phyloP scores from a whole-genome alignment of 1,140 invertebrate species.

The Acyrthosiphon pisum region DNA sequence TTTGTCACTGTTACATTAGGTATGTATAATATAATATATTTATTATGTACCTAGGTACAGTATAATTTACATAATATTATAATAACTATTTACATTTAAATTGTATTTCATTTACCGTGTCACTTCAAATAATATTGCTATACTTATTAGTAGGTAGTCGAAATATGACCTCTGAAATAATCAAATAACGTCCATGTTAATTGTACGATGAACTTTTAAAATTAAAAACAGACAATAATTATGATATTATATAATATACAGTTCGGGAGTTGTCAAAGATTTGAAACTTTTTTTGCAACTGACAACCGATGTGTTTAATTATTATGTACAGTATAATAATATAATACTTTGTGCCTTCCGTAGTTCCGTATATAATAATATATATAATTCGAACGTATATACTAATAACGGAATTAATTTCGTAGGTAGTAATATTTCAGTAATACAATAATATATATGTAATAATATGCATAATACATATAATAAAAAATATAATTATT shows the following conservation, averaged over 20 bases:
- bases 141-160: background rate
- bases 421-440: background rate
- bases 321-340: no score
- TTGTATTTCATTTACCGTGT: background rate
- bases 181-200: background rate
- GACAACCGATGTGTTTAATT: background rate
- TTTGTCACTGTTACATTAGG: background rate
- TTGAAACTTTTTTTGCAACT: background rate
- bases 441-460: background rate
- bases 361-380: no score
- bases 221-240: no score
- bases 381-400: no score
- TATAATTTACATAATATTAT: slow-evolving; percentile 4
- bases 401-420: background rate
- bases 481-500: background rate
- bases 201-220: no score
- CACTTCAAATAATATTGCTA: no score
- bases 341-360: no score
- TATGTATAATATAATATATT: no score
- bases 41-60: background rate
- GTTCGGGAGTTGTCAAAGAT: background rate
- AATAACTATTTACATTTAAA: background rate
- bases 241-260: no score
- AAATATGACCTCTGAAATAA: background rate
- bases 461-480: no score